A percentile compares a stretch with the other conserved stretches of the same genome.
Conservation (phyloP, 1,140 invertebrate species). For the Anastatus disparis region DNA sequence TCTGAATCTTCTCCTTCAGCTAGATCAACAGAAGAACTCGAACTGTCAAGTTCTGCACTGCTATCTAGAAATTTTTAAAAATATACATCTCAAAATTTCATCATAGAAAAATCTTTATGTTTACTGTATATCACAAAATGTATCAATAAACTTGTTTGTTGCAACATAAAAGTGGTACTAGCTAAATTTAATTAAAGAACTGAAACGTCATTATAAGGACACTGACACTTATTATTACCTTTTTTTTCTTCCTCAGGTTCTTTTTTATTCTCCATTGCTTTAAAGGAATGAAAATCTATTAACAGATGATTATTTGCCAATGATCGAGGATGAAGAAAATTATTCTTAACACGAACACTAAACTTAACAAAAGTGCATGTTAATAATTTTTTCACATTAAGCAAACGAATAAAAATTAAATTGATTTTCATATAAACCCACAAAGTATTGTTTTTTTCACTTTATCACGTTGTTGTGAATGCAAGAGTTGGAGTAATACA, state of each 20-base stretch:
- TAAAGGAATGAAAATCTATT: too few relatives aligned
- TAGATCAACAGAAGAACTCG: slow-evolving; percentile 2
- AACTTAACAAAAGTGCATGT: too few relatives aligned
- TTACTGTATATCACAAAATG: not conserved
- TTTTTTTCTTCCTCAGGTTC: slow-evolving; percentile 4
- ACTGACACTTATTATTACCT: slow-evolving; percentile 13
- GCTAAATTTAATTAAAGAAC: not conserved
- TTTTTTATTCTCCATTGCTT: slow-evolving; percentile 21
- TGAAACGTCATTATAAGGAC: too few relatives aligned
- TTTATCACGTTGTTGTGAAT: too few relatives aligned
- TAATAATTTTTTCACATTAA: too few relatives aligned
- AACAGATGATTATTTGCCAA: too few relatives aligned
- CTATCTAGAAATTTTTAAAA: slow-evolving; percentile 4
- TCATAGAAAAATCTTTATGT: not conserved
- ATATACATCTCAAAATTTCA: not conserved
- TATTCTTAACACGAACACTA: too few relatives aligned
- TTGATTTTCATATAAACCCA: too few relatives aligned
- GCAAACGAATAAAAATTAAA: too few relatives aligned
- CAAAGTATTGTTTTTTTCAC: too few relatives aligned
- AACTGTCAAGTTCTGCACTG: not conserved
- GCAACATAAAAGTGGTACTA: not conserved
- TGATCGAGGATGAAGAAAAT: too few relatives aligned
- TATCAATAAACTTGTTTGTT: not conserved
- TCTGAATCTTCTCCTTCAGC: slow-evolving; percentile 33
- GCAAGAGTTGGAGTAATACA: too few relatives aligned